Evolutionary conservation across 1,140 invertebrate species (phyloP).

Genomic region (Antheraea pernyi): DNA sequence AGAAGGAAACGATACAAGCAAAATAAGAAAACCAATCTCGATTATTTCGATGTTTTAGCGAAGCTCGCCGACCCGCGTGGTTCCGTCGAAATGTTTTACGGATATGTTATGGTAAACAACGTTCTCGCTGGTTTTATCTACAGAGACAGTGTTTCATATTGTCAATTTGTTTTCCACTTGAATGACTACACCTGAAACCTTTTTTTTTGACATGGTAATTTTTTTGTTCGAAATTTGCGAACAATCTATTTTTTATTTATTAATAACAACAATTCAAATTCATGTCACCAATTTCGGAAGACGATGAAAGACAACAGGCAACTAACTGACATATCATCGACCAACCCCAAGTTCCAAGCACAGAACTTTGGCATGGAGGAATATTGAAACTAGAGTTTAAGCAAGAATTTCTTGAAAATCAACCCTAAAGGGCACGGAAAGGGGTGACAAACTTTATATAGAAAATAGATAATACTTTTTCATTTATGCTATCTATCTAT

Average conservation of each 20-base stretch:
- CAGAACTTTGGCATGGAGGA: no score
- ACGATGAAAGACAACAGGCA: no score
- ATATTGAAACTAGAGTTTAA: no score
- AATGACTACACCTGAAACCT: not conserved
- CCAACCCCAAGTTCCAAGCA: no score
- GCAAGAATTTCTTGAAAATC: no score
- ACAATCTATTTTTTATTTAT: not conserved
- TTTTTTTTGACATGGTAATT: not conserved
- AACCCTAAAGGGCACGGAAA: no score
- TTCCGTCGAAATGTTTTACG: not conserved
- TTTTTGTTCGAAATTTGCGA: not conserved
- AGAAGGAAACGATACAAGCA: not conserved
- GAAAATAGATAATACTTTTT: no score
- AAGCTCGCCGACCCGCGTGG: not conserved
- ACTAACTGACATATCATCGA: no score
- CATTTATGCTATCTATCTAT: no score
- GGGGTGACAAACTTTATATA: no score
- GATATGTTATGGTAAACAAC: not conserved
- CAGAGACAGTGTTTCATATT: constrained; percentile 1
- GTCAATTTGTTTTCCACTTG: not conserved
- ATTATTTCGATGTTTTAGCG: not conserved
- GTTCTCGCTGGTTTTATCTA: not conserved
- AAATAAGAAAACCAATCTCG: not conserved
- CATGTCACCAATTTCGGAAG: no score
- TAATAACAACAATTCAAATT: no score